Evolutionary conservation across 1,140 invertebrate genomes (phyloP).

Genomic region (Luehdorfia chinensis): DNA sequence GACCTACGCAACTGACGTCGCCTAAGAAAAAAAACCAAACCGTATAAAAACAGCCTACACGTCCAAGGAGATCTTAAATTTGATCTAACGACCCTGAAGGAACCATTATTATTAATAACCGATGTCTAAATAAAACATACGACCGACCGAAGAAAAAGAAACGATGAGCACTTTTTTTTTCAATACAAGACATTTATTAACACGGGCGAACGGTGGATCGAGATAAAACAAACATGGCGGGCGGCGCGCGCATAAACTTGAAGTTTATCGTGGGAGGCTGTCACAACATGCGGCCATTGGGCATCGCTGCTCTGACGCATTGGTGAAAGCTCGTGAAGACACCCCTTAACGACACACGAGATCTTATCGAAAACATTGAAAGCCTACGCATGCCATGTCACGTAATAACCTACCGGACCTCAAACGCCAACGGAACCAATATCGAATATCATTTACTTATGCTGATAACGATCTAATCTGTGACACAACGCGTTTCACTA

Average conservation of each 20-base stretch:
- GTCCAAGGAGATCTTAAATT: conserved; percentile 61
- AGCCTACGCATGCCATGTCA: conserved; percentile 62
- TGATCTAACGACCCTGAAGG: conserved; percentile 68
- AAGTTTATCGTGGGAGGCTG: conserved; percentile 73
- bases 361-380: conserved; percentile 59
- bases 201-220: conserved; percentile 56
- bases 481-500: conserved; percentile 4
- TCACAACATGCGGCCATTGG: conserved; percentile 67
- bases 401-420: conserved; percentile 25
- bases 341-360: conserved; percentile 50
- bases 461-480: conserved; percentile 36
- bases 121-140: conserved; percentile 74
- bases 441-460: conserved; percentile 34
- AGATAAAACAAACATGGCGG: conserved; percentile 76
- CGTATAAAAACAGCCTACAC: conserved; percentile 60
- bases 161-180: conserved; percentile 54
- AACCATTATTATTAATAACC: conserved; percentile 75
- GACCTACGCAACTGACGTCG: conserved; percentile 57
- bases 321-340: conserved; percentile 68
- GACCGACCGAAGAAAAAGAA: conserved; percentile 51
- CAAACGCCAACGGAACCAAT: conserved; percentile 19
- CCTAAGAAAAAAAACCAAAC: conserved; percentile 51
- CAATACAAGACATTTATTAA: conserved; percentile 74
- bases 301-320: conserved; percentile 43
- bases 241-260: conserved; percentile 67